Conservation (phyloP, 2,888 invertebrate species). For the Meiosimyza decipiens region DNA sequence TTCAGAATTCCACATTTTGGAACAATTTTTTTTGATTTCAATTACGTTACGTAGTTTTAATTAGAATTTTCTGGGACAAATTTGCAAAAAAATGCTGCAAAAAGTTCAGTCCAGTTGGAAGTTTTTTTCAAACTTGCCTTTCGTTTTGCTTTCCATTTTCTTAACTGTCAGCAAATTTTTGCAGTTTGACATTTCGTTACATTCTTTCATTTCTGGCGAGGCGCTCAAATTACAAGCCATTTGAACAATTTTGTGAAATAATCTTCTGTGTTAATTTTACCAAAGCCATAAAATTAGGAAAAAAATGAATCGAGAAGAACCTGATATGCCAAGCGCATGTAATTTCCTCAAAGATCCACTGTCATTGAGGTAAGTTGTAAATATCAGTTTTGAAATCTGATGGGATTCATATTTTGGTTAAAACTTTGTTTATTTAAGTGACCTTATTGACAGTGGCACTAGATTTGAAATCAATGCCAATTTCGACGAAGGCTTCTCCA, state of each 20-base stretch:
- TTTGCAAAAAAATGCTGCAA: too few species aligned
- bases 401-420: background rate
- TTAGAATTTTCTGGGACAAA: too few species aligned
- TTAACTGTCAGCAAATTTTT: too few species aligned
- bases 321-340: slow-evolving; percentile 37
- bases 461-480: slow-evolving; percentile 61
- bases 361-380: slow-evolving; percentile 49
- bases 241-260: background rate
- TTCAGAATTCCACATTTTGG: too few species aligned
- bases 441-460: slow-evolving; percentile 53
- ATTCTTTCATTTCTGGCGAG: background rate
- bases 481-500: slow-evolving; percentile 52
- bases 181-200: too few species aligned
- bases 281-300: background rate
- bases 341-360: slow-evolving; percentile 51
- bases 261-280: background rate
- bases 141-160: too few species aligned
- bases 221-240: background rate
- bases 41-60: too few species aligned
- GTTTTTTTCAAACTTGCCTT: too few species aligned
- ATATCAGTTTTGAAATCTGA: background rate
- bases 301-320: slow-evolving; percentile 41
- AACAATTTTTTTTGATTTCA: too few species aligned
- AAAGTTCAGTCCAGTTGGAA: too few species aligned
- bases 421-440: slow-evolving; percentile 44